Evolutionary conservation across 2,797 vertebrate species (phyloP).

Genomic region (Diplodus sargus): DNA sequence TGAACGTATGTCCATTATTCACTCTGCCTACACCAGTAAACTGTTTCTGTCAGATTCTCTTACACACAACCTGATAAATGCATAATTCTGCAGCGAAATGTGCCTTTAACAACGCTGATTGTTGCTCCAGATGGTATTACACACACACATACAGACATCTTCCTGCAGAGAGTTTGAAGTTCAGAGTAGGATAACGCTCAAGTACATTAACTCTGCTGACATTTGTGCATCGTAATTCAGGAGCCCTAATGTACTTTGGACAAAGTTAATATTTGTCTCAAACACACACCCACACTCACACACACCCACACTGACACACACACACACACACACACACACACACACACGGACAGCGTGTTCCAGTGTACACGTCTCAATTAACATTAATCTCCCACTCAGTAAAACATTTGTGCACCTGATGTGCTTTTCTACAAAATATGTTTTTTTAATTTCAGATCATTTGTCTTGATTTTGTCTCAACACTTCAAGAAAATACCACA

Average conservation of each 20-base stretch:
- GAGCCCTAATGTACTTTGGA: conserved; percentile 74
- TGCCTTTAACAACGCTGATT: not conserved
- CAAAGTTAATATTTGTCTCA: conserved; percentile 79
- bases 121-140: not conserved
- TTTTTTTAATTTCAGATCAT: too few relatives aligned
- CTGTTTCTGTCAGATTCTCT: not conserved
- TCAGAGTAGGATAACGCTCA: conserved; percentile 12
- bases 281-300: conserved; percentile 55
- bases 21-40: not conserved
- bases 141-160: too few relatives aligned
- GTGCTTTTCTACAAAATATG: not conserved
- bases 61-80: not conserved
- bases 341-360: conserved; percentile 34
- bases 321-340: conserved; percentile 52
- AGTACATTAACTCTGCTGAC: conserved; percentile 44
- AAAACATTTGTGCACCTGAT: not conserved
- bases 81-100: not conserved
- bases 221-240: conserved; percentile 38
- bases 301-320: conserved; percentile 31
- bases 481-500: too few relatives aligned
- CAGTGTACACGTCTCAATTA: conserved; percentile 26
- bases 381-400: not conserved
- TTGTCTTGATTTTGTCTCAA: not conserved
- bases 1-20: not conserved
- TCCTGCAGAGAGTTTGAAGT: conserved; percentile 35